Percentiles rank a stretch among this genome's conserved stretches.
phyloP scores from a whole-genome alignment of 2,797 vertebrate genomes.

The Lacerta bilineata region DNA sequence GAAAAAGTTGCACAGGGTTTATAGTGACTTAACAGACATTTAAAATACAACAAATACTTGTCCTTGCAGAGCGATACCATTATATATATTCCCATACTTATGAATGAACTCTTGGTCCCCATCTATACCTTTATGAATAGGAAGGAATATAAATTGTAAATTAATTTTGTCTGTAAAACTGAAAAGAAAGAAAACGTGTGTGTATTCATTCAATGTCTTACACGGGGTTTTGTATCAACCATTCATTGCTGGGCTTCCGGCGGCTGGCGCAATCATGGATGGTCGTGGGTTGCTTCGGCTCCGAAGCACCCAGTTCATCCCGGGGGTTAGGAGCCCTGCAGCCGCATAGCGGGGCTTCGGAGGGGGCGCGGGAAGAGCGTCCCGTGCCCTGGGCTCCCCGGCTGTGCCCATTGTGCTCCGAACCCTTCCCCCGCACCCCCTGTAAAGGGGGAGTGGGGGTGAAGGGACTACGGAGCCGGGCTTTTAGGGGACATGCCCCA shows the following conservation, averaged over 20 bases:
- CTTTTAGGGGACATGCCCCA: too few relatives aligned
- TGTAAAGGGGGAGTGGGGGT: too few relatives aligned
- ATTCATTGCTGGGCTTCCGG: constrained; percentile 7
- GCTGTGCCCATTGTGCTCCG: too few relatives aligned
- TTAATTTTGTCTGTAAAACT: neutral
- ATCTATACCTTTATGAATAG: neutral
- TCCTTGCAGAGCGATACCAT: neutral
- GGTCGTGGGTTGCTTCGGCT: too few relatives aligned
- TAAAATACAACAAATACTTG: neutral
- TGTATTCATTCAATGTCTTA: neutral
- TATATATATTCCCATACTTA: neutral
- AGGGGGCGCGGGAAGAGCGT: too few relatives aligned
- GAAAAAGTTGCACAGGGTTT: neutral
- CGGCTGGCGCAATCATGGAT: too few relatives aligned
- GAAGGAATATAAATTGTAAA: neutral
- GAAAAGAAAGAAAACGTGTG: neutral
- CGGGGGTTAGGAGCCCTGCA: too few relatives aligned
- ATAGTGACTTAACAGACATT: neutral
- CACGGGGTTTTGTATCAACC: neutral
- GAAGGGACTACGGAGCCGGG: too few relatives aligned
- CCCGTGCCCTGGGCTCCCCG: too few relatives aligned
- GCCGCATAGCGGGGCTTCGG: too few relatives aligned
- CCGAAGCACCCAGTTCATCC: too few relatives aligned
- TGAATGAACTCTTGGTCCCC: neutral
- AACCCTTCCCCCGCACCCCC: too few relatives aligned